Evolutionary conservation across 64 coral and sea anemone species (phyloP).

Genomic region (Dendronephthya gigantea): DNA sequence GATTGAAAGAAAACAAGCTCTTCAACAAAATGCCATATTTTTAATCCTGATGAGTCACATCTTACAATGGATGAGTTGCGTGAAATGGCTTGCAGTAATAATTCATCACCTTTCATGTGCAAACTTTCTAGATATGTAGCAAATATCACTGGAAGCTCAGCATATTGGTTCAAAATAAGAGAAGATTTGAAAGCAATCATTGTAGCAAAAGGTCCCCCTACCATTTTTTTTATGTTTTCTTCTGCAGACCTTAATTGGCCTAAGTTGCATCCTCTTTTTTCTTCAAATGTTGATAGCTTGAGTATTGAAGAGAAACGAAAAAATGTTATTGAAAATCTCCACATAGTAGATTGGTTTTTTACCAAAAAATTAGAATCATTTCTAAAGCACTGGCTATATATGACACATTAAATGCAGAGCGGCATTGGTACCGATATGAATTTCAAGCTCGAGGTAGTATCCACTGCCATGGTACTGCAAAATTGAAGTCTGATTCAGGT

Average conservation of each 20-base stretch:
- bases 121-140: background rate
- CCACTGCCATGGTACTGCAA: background rate
- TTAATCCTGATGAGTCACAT: background rate
- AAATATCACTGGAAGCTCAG: background rate
- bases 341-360: background rate
- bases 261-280: too few relatives aligned
- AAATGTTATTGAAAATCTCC: background rate
- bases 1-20: background rate
- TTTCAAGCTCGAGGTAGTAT: conserved; percentile 8
- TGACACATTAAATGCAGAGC: conserved; percentile 3
- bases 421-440: conserved; percentile 4
- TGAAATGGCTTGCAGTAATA: conserved; percentile 6
- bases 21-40: conserved; percentile 10
- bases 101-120: conserved; percentile 4
- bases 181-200: background rate
- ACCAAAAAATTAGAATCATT: conserved; percentile 1
- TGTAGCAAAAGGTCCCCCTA: conserved; percentile 3
- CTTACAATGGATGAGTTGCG: conserved; percentile 2
- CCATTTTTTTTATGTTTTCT: background rate
- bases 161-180: background rate
- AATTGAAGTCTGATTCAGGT: background rate
- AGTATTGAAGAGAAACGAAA: background rate
- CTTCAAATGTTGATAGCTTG: background rate
- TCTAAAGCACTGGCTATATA: conserved; percentile 12
- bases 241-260: background rate